These are phyloP conservation scores for Alitta virens DNA, from an alignment of 2,888 invertebrate species.

Conservation along the genomic window DNA sequence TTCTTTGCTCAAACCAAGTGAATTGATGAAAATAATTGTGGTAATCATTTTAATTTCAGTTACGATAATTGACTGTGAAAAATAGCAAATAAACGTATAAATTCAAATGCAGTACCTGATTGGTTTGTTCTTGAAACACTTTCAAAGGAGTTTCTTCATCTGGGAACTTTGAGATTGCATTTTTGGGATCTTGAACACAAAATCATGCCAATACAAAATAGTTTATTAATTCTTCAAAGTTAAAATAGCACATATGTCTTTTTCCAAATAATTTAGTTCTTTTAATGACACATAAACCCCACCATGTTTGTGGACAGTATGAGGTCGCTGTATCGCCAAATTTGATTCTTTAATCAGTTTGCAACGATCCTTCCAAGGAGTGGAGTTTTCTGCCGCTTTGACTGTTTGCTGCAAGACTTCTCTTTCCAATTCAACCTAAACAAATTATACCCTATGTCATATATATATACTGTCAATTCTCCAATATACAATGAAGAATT, in stretches of 20 bases:
- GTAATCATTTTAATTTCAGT: background rate
- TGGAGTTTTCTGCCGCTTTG: constrained; percentile 32
- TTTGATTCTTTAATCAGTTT: constrained; percentile 29
- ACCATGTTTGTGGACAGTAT: constrained; percentile 32
- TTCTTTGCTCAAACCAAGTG: background rate
- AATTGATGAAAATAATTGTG: background rate
- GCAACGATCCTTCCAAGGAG: constrained; percentile 38
- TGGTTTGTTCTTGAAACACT: constrained; percentile 1
- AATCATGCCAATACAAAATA: no score
- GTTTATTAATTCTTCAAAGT: no score
- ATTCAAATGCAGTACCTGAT: background rate
- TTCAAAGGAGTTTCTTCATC: background rate
- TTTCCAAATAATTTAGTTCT: no score
- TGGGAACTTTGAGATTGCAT: no score
- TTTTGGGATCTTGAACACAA: no score
- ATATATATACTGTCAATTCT: no score
- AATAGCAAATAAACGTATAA: background rate
- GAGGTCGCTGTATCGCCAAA: constrained; percentile 24
- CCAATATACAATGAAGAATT: no score
- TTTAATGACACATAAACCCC: constrained; percentile 2
- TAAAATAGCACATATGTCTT: no score
- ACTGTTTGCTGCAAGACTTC: constrained; percentile 39
- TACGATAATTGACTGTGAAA: background rate
- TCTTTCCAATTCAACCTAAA: constrained; percentile 41
- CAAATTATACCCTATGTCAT: no score